Evolutionary conservation across 2,888 invertebrate species (phyloP).

Genomic region (Sinhomidia bicolor): DNA sequence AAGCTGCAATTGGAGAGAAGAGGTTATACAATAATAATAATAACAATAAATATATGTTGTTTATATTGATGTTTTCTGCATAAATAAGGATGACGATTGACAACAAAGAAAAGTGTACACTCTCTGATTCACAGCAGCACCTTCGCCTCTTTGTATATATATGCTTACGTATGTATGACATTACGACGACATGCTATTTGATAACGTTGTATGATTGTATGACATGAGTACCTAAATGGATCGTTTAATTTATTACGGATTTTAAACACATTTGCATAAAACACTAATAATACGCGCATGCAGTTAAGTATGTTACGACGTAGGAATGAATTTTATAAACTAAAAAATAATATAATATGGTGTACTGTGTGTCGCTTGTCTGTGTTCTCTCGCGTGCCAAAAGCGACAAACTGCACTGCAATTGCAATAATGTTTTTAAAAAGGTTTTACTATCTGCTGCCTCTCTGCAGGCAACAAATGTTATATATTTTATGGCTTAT

Average conservation of each 20-base stretch:
- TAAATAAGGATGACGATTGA: conserved; percentile 19
- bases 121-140: conserved; percentile 33
- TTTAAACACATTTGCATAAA: conserved; percentile 15
- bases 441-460: background rate
- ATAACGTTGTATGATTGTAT: too few species aligned
- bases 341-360: background rate
- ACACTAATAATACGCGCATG: background rate
- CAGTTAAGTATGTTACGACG: background rate
- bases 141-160: conserved; percentile 4
- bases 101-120: background rate
- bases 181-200: too few species aligned
- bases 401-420: background rate
- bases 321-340: background rate
- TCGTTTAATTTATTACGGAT: conserved; percentile 18
- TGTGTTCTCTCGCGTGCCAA: conserved; percentile 15
- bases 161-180: too few species aligned
- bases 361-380: conserved; percentile 3
- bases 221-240: background rate
- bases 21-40: too few species aligned
- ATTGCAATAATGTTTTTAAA: background rate
- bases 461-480: background rate
- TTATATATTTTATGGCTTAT: conserved; percentile 6
- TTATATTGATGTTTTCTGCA: too few species aligned
- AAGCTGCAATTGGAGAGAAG: too few species aligned
- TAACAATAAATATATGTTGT: background rate